Evolutionary conservation across 2,797 vertebrate species (phyloP).

Genomic region (Pseudotriccus pelzelni): DNA sequence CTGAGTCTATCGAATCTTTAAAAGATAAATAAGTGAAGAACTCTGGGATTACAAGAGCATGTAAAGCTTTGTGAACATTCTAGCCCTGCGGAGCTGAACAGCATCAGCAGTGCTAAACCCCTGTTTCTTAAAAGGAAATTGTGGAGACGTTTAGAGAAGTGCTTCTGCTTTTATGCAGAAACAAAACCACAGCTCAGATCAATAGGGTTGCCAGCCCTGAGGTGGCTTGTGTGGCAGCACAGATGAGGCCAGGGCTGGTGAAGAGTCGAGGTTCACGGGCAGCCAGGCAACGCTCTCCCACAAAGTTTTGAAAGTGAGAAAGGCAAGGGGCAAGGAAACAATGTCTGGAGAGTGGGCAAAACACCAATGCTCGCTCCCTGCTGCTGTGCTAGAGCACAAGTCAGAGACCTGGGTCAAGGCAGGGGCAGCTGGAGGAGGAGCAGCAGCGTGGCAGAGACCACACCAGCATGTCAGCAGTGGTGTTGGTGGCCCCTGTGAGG

Average conservation of each 20-base stretch:
- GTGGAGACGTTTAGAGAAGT: neutral
- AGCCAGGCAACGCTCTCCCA: neutral
- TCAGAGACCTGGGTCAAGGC: neutral
- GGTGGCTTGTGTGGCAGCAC: accelerated
- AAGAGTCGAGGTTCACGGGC: neutral
- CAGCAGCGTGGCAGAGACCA: neutral
- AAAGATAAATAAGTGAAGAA: neutral
- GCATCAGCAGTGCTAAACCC: neutral
- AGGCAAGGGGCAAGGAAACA: neutral
- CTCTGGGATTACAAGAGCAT: neutral
- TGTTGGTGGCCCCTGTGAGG: neutral
- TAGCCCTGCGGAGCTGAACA: neutral
- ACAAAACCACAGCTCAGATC: neutral
- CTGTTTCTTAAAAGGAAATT: neutral
- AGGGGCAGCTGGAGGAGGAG: neutral
- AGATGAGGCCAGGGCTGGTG: neutral
- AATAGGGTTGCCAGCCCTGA: neutral
- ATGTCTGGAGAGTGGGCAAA: neutral
- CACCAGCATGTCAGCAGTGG: neutral
- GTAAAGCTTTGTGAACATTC: neutral
- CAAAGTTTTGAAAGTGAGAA: neutral
- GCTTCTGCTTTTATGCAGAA: neutral
- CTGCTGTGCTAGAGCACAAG: neutral
- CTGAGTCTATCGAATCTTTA: neutral
- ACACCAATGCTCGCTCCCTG: neutral